Evolutionary conservation across 2,797 vertebrate species (phyloP), one percentile per base, ranked within the genome.

Genomic region (Sebastes steindachneri): DNA sequence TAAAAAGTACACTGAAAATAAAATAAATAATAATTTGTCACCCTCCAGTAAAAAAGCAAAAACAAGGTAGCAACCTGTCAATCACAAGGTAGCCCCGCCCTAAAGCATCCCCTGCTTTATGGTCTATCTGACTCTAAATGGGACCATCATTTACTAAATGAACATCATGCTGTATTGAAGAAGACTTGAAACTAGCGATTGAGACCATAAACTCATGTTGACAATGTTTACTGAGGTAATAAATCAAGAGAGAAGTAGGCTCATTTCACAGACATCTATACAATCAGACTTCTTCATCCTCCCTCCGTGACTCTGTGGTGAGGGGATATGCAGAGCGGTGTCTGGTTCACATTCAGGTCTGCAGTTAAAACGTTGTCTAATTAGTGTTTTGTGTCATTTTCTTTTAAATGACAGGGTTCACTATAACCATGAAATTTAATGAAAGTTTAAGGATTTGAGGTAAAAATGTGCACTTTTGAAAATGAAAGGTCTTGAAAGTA

Each of bases 351-450:
- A 3, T 63, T 59, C n/a, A 67, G 37, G 26, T 73, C 51, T 11
- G 10, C 5, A 53, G n/a, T 57, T 17, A 10, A 9, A 26, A 12
- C 1, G 9, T 10, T 21, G 68, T 83, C 66, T 82, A 83, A 69
- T 77, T 66, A 26, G 64, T 76, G 77, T 82, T 86, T 77, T 48
- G 81, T 64, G 41, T 69, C 28, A 65, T 54, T 66, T 25, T 41
- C 37, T 21, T 15, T 14, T 12, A 73, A 79, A 82, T 58, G 53
- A 69, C 62, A 65, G 57, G 58, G 35, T 77, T 82, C 55, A 9
- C 10, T 29, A 0, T 1, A 29, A 25, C 19, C 58, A 25, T 51
- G 14, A 66, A 11, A 21, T 60, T 17, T 31, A 11, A 29, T 5
- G 2, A 21, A n/a, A 23, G 41, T 62, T 48, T 7, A 23, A 60